Conservation (phyloP, 2,888 invertebrate species). For the Leptarthrus brevirostris region DNA sequence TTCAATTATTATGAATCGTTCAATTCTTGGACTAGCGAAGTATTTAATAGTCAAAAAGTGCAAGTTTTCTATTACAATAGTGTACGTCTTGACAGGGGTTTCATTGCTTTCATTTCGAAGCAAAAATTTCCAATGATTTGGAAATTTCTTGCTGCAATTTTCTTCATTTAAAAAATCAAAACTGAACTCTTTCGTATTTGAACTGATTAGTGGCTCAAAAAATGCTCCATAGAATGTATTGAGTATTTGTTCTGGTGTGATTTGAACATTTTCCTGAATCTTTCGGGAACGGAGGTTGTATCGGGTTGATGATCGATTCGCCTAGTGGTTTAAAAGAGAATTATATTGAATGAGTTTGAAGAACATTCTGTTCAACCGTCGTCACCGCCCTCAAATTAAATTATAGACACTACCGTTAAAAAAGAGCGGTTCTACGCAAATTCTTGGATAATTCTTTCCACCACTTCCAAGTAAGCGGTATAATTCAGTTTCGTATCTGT, state of each 20-base stretch:
- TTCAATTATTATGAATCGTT: neutral
- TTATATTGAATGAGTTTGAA: no score
- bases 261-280: no score
- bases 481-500: no score
- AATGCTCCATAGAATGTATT: conserved; percentile 3
- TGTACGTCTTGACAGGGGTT: neutral
- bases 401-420: no score
- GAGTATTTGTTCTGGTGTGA: neutral
- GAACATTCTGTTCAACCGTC: no score
- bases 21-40: neutral
- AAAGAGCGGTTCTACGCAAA: no score
- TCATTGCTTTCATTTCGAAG: neutral
- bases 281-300: no score
- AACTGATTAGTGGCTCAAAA: neutral
- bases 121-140: neutral
- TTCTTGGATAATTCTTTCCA: no score
- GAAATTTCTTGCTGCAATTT: neutral
- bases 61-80: neutral
- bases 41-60: neutral
- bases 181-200: neutral
- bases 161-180: neutral
- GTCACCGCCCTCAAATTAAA: no score
- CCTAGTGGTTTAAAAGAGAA: no score
- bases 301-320: no score
- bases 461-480: no score